phyloP scores from a whole-genome alignment of 2,888 invertebrate genomes.

The Sphecodes monilicornis region DNA sequence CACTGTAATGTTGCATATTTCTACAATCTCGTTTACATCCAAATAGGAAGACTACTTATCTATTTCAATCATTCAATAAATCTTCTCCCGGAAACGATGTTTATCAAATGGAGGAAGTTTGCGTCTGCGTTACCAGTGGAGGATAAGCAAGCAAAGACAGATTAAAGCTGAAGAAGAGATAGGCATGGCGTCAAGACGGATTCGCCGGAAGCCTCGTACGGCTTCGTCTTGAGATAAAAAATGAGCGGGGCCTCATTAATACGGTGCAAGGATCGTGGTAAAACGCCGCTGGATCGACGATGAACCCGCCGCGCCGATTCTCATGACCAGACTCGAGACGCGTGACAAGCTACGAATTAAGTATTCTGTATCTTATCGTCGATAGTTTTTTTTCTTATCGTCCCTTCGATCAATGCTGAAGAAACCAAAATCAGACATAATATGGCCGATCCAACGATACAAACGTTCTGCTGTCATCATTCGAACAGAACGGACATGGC shows the following conservation, averaged over 20 bases:
- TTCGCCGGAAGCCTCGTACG: conserved; percentile 34
- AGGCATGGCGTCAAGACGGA: conserved; percentile 41
- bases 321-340: too few species aligned
- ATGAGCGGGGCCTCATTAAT: conserved; percentile 26
- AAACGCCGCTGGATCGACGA: background rate
- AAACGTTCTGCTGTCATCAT: conserved; percentile 92
- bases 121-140: conserved; percentile 19
- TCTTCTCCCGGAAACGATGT: background rate
- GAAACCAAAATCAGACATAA: conserved; percentile 33
- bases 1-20: too few species aligned
- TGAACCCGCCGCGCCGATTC: background rate
- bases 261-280: background rate
- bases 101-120: conserved; percentile 1
- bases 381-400: conserved; percentile 39
- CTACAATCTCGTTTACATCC: too few species aligned
- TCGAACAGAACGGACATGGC: conserved; percentile 88
- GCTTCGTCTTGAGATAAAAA: conserved; percentile 58
- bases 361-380: conserved; percentile 33
- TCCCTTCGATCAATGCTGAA: conserved; percentile 32
- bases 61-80: background rate
- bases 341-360: conserved; percentile 12
- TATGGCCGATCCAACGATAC: conserved; percentile 94
- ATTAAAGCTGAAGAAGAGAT: background rate
- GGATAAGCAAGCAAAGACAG: background rate
- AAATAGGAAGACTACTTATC: too few species aligned